Base-by-base conservation (phyloP, 1,140 invertebrate genomes). In the Colletes gigas region DNA sequence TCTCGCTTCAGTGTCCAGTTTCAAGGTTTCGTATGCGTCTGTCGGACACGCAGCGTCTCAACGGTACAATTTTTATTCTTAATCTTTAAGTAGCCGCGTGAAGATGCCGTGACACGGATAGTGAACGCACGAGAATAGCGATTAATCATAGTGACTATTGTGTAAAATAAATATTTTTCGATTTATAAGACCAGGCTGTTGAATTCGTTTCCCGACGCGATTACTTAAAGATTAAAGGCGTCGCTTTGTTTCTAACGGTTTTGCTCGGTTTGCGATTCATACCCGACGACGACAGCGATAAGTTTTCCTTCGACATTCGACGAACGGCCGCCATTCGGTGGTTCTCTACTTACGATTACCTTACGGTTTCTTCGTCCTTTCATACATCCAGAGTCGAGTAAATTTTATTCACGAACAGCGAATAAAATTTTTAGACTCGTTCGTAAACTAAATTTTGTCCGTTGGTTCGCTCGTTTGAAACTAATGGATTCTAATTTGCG, bases 261-360 rank as follows among this genome's bases (percentile, higher is more conserved):
- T 4, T 19, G 41, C 21, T 17, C 44, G 72, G 47, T 50, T 19
- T 9, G 47, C 59, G 21, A 30, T 30, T 63, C 59, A 9, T 47
- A 65, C 15, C 15, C n/a, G 19, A 63, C 71, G 54, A 19, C 9
- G 17, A 15, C 12, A 14, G 21, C 69, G 70, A 79, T 73, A 47
- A 73, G 60, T 79, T 79, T 79, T 73, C 77, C 77, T 73, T 79
- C 69, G 77, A 79, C 59, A 2, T 4, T 50, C 50, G 7, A 10
- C 30, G 17, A 59, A 76, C 39, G 63, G 12, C 50, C 39, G 21
- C 9, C 9, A 19, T 47, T 65, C 19, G 12, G 60, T 12, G 54
- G 19, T 44, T 19, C 73, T 44, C 44, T 14, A 21, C 44, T 73
- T 50, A 10, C 57, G 44, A 3, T 39, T 17, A 41, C 54, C 7